Evolutionary conservation across 1,140 invertebrate genomes (phyloP), one percentile per base, ranked within the genome.

Genomic region (Dendrolimus punctatus): DNA sequence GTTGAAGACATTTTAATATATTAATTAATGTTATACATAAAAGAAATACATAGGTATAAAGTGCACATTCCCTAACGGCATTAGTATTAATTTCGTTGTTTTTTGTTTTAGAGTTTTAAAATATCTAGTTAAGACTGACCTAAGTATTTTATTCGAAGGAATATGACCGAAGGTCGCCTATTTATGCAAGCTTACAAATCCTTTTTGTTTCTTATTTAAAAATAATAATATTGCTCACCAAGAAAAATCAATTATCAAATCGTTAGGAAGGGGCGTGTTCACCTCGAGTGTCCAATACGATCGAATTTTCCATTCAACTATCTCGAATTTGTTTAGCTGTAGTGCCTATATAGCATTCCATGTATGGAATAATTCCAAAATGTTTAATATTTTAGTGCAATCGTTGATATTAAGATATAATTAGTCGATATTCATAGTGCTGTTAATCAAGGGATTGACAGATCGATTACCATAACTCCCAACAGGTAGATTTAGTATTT

Each of bases 41-140:
- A 69, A 80, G 62, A 68, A 60, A 37, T 48, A 9, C 10, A 62
- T 82, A 83, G 82, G 4, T 66, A 54, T 80, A 83, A 80, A 68
- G 64, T 78, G 80, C 82, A 85, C 82, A 85, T 85, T 85, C 82
- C 82, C 79, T 74, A 73, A 78, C 73, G 81, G 80, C 73, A 65
- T 75, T 81, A 77, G 76, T 50, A 62, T 66, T 76, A 73, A 71
- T 77, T 68, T 82, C 84, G 82, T 85, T 84, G 77, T 76, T 77
- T 81, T 79, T 78, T 68, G 71, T 80, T 80, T 73, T 80, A 81
- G 71, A 82, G 76, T 85, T 80, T 81, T 80, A 76, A 67, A 60
- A 70, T 23, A 23, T 52, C 68, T 80, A 81, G 82, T 82, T 80
- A 76, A 81, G 80, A 85, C 82, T 80, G 80, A 83, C 72, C 68